These are phyloP conservation scores for Hydraecia micacea DNA, from an alignment of 2,888 invertebrate species.

Conservation along the genomic window DNA sequence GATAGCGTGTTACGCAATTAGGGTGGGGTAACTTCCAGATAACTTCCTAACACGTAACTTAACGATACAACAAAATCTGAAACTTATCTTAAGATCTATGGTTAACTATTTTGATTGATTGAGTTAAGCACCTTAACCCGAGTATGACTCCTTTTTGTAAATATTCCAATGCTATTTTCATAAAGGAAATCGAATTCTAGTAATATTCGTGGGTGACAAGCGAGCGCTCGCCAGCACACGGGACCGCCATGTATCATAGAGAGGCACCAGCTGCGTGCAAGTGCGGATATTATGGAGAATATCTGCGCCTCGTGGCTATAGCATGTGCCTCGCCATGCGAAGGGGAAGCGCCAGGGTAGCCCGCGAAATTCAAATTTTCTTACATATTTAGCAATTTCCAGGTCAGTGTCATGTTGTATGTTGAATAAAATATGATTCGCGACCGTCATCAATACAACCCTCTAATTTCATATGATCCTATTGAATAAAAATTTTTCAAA, in stretches of 20 bases:
- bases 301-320: slow-evolving; percentile 4
- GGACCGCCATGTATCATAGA: slow-evolving; percentile 46
- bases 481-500: neutral
- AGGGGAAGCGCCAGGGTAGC: too few species aligned
- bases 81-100: neutral
- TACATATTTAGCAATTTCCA: neutral
- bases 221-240: slow-evolving; percentile 30
- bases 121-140: neutral
- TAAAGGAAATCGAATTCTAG: slow-evolving; percentile 27
- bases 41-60: too few species aligned
- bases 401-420: neutral
- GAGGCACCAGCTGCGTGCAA: slow-evolving; percentile 55
- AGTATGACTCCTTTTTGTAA: neutral
- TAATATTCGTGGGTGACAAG: slow-evolving; percentile 31
- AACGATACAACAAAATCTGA: neutral
- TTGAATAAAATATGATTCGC: neutral
- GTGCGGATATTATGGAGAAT: slow-evolving; percentile 38
- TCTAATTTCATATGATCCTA: neutral
- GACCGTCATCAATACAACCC: too few species aligned
- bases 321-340: neutral
- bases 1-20: neutral
- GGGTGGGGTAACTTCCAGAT: too few species aligned
- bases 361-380: neutral
- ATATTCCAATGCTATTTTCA: slow-evolving; percentile 9
- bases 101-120: neutral